A percentile compares a stretch with the other conserved stretches of the same genome.
phyloP scores from a whole-genome alignment of 2,797 vertebrate species.

The Bufotes viridis region DNA sequence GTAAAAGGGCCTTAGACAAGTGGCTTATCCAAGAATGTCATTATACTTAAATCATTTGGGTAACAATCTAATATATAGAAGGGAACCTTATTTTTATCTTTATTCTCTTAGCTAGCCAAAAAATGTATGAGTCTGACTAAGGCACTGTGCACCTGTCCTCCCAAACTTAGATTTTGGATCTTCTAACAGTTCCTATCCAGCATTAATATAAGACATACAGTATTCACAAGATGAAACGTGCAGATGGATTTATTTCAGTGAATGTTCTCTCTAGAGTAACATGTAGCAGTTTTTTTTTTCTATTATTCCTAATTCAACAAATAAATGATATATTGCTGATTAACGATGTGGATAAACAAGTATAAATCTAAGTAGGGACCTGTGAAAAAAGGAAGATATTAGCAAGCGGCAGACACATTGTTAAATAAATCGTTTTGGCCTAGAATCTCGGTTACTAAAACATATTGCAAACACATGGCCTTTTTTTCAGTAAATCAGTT shows the following conservation, averaged over 20 bases:
- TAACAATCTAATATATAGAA: background rate
- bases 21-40: background rate
- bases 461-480: constrained; percentile 78
- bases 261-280: background rate
- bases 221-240: background rate
- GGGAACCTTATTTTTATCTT: background rate
- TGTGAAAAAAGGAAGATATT: constrained; percentile 25
- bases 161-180: background rate
- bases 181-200: background rate
- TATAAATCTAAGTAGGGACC: constrained; percentile 19
- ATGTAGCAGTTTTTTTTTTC: constrained; percentile 30
- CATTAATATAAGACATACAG: background rate
- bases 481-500: constrained; percentile 67
- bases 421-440: constrained; percentile 57
- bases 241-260: background rate
- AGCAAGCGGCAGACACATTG: constrained; percentile 3
- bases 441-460: constrained; percentile 62
- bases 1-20: no score
- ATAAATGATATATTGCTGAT: background rate
- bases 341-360: background rate
- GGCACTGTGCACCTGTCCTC: background rate
- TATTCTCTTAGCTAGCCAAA: background rate
- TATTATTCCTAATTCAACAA: background rate
- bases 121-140: background rate
- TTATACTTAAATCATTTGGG: background rate